Evolutionary conservation across 2,797 vertebrate genomes (phyloP).

Genomic region (Cottoperca gobio): DNA sequence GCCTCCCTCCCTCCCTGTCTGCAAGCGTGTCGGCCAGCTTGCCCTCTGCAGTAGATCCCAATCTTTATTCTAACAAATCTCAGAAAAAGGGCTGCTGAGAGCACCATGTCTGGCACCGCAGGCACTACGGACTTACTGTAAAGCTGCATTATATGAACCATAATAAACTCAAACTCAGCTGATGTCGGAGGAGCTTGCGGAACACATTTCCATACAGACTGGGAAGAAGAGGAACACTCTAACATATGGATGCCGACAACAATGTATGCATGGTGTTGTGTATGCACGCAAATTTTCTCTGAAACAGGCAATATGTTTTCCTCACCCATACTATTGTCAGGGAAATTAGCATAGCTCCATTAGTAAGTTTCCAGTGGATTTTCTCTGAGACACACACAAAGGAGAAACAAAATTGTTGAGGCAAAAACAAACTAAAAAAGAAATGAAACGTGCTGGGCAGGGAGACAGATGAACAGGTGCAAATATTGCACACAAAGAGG

Average conservation of each 20-base stretch:
- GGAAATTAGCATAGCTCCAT: conserved; percentile 70
- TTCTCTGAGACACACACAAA: conserved; percentile 51
- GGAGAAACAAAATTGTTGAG: conserved; percentile 28
- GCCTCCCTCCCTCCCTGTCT: conserved; percentile 7
- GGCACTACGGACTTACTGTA: conserved; percentile 15
- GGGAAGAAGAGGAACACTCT: conserved; percentile 21
- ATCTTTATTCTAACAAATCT: conserved; percentile 59
- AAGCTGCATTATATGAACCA: conserved; percentile 46
- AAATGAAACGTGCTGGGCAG: conserved; percentile 18
- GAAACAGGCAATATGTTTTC: conserved; percentile 70
- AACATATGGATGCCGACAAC: conserved; percentile 33
- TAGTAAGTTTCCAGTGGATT: conserved; percentile 56
- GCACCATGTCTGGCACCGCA: conserved; percentile 31
- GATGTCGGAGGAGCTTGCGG: conserved; percentile 43
- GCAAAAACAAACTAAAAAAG: conserved; percentile 7
- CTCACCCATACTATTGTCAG: conserved; percentile 66
- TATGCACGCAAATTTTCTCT: conserved; percentile 37
- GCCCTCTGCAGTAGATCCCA: conserved; percentile 40
- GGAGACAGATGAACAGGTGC: conserved; percentile 82
- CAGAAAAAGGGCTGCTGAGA: conserved; percentile 47
- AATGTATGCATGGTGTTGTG: neutral
- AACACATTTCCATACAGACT: conserved; percentile 62
- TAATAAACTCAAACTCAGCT: conserved; percentile 54
- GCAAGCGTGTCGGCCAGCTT: conserved; percentile 14
- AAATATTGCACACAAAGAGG: conserved; percentile 81